Base-by-base conservation (phyloP, 2,797 vertebrate species). In the Anguilla obscura region DNA sequence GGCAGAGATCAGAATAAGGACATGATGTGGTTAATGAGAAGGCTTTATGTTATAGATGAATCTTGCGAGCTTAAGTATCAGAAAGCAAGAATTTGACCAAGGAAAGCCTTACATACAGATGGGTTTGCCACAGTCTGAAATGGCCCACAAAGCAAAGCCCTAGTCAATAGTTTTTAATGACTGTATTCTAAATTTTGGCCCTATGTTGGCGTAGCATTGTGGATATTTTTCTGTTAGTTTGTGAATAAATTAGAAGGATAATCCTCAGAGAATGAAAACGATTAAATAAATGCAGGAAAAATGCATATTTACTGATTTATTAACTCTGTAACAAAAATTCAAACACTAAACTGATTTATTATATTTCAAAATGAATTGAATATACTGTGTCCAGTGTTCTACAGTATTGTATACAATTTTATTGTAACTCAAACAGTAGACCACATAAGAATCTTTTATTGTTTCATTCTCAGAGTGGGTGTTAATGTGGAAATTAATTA, bases 311-410 rank as follows among this genome's bases (percentile, higher is more conserved):
- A 45, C 87, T 87, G 45, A 74, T 85, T 33, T 54, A 85, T 54
- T 85, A 87, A 74, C 86, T 36, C 63, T 27, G 71, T 69, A 69
- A 84, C 66, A n/a, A 83, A 83, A 83, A 83, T 50, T 48, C 21
- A 50, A 83, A 50, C 79, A 83, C 60, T 56, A 71, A 71, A 88
- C 3, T 56, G 48, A 85, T 30, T 21, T 88, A 30, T 58, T 74
- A 56, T 88, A 54, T 24, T 24, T 87, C 56, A 84, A 80, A 87
- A 76, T 89, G 24, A 79, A 2, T 52, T 80, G 5, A 71, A 74
- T 71, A 82, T 71, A 66, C 16, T 52, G 0, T 84, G 48, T 85
- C 36, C 36, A 83, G 21, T 83, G 45, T 83, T 50, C 48, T 69
- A 36, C 60, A 85, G 52, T 30, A 8, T 58, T 74, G 27, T 85